These are phyloP conservation scores for Polyploca ridens DNA, from an alignment of 2,888 invertebrate species.

Conservation along the genomic window DNA sequence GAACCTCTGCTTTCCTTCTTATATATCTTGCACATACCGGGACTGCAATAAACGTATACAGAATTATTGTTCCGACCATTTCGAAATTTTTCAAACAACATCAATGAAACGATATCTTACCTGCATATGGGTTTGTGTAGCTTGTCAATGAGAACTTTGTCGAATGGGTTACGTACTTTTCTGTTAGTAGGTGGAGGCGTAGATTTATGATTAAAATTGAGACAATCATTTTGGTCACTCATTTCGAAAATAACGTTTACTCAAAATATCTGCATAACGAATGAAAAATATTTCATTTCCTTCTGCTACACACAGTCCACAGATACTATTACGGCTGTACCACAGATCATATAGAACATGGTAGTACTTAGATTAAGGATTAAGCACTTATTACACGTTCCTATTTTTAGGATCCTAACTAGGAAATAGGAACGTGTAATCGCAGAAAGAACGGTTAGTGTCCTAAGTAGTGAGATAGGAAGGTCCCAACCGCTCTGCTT, in stretches of 20 bases:
- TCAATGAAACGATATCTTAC: constrained; percentile 55
- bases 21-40: constrained; percentile 81
- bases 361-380: no score
- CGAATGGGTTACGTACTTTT: constrained; percentile 88
- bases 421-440: no score
- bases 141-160: constrained; percentile 85
- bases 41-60: constrained; percentile 47
- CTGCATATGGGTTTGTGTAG: constrained; percentile 89
- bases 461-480: no score
- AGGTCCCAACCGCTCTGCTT: no score
- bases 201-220: constrained; percentile 60
- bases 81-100: no score
- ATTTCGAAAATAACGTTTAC: constrained; percentile 74
- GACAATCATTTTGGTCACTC: constrained; percentile 68
- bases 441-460: no score
- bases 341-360: no score
- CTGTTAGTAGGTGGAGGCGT: constrained; percentile 70
- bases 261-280: not conserved
- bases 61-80: not conserved
- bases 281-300: no score
- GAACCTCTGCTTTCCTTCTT: constrained; percentile 67
- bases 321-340: no score
- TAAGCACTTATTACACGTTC: no score
- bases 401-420: no score
- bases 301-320: no score